Percentiles rank a stretch among this genome's conserved stretches.
phyloP scores from a whole-genome alignment of 2,113 vertebrate species.

The Clupea harengus region DNA sequence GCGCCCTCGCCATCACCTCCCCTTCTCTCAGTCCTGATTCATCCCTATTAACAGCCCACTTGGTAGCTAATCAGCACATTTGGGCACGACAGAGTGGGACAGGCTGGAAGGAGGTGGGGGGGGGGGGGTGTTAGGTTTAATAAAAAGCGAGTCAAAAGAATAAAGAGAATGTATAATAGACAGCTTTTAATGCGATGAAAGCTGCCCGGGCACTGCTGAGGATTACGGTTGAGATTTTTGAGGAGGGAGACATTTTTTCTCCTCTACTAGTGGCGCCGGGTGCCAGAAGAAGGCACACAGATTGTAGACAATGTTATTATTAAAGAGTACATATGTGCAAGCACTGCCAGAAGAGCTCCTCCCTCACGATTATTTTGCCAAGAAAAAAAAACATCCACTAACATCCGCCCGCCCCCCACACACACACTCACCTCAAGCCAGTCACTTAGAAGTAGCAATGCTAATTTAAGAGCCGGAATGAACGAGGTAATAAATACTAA shows the following conservation, averaged over 20 bases:
- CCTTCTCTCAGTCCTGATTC: slow-evolving; percentile 40
- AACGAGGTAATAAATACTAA: background rate
- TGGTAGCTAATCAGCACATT: slow-evolving; percentile 69
- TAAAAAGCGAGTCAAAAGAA: slow-evolving; percentile 60
- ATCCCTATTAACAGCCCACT: slow-evolving; percentile 63
- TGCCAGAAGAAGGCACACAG: slow-evolving; percentile 34
- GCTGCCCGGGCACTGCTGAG: slow-evolving; percentile 57
- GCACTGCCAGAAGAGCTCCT: slow-evolving; percentile 38
- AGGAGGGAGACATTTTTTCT: slow-evolving; percentile 40
- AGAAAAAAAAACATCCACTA: background rate
- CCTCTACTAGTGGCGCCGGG: background rate
- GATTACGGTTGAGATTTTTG: slow-evolving; percentile 41
- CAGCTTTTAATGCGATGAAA: slow-evolving; percentile 63
- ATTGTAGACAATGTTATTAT: slow-evolving; percentile 50
- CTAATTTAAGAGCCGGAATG: slow-evolving; percentile 2
- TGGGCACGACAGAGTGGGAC: slow-evolving; percentile 39
- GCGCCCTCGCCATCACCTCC: background rate
- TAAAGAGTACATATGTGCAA: slow-evolving; percentile 18
- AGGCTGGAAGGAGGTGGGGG: background rate
- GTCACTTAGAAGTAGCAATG: background rate
- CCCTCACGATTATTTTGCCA: slow-evolving; percentile 31
- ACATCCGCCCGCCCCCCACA: background rate
- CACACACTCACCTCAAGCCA: background rate
- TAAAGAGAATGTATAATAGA: slow-evolving; percentile 68
- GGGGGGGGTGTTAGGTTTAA: slow-evolving; percentile 64